phyloP scores from a whole-genome alignment of 2,797 vertebrate species.

The Scomberomorus guttatus region DNA sequence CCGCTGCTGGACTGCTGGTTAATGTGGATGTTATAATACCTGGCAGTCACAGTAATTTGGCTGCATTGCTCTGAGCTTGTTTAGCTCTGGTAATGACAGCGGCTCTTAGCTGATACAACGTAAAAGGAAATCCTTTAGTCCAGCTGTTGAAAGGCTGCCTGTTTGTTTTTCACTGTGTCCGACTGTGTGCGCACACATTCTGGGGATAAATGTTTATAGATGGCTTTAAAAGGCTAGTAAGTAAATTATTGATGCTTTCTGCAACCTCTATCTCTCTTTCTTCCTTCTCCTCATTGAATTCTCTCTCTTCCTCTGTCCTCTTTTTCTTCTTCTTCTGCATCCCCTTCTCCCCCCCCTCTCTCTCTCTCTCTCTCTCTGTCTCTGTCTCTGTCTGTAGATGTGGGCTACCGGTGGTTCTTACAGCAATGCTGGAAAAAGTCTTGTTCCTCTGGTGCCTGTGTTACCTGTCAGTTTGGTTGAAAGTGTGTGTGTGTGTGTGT shows the following conservation, averaged over 20 bases:
- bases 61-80: slow-evolving; percentile 47
- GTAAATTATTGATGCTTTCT: slow-evolving; percentile 77
- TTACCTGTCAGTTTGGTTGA: slow-evolving; percentile 42
- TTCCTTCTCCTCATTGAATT: slow-evolving; percentile 20
- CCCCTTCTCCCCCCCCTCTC: neutral
- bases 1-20: neutral
- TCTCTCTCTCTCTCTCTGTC: slow-evolving; percentile 11
- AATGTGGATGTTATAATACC: slow-evolving; percentile 22
- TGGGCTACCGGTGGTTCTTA: slow-evolving; percentile 19
- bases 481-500: slow-evolving; percentile 28
- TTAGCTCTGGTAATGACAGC: slow-evolving; percentile 42
- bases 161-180: slow-evolving; percentile 47
- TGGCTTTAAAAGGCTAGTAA: slow-evolving; percentile 58
- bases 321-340: neutral
- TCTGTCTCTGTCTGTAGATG: slow-evolving; percentile 41
- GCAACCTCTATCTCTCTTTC: slow-evolving; percentile 27
- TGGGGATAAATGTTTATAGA: slow-evolving; percentile 56
- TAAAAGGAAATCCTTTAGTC: slow-evolving; percentile 54
- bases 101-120: neutral
- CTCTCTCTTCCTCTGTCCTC: neutral
- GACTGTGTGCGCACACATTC: slow-evolving; percentile 19
- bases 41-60: slow-evolving; percentile 47
- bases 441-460: slow-evolving; percentile 38
- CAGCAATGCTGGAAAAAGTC: slow-evolving; percentile 27
- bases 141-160: slow-evolving; percentile 53